Evolutionary conservation across 2,888 invertebrate species (phyloP).

Genomic region (Trisateles emortualis): DNA sequence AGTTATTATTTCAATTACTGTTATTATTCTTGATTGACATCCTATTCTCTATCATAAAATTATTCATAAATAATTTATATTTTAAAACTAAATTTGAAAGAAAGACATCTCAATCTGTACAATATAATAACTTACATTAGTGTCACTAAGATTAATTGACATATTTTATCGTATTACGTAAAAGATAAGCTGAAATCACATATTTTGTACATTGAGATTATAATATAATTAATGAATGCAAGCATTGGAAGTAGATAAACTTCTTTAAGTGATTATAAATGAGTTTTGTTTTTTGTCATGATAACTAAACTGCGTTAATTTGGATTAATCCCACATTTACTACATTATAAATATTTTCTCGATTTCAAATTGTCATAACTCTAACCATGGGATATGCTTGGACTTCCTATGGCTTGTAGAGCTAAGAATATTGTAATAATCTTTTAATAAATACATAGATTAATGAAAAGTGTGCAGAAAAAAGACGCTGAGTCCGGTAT

Average conservation of each 20-base stretch:
- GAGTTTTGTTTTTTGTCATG: too few species aligned
- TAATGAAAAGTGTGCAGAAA: too few species aligned
- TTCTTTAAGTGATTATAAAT: too few species aligned
- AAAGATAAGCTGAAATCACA: slow-evolving; percentile 12
- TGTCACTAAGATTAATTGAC: slow-evolving; percentile 12
- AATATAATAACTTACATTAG: slow-evolving; percentile 8
- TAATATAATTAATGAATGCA: slow-evolving; percentile 1
- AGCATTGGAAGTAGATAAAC: background rate
- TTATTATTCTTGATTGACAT: slow-evolving; percentile 8
- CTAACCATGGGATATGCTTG: too few species aligned
- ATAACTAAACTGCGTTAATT: too few species aligned
- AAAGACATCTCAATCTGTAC: background rate
- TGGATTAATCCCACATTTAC: too few species aligned
- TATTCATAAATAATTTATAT: slow-evolving; percentile 7
- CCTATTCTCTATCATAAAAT: background rate
- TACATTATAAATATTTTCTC: too few species aligned
- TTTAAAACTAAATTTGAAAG: slow-evolving; percentile 5
- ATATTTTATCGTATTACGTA: slow-evolving; percentile 14
- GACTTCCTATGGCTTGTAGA: too few species aligned
- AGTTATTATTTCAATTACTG: background rate
- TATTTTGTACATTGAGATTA: slow-evolving; percentile 3
- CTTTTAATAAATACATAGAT: too few species aligned
- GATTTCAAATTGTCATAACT: too few species aligned
- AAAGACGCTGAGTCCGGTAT: too few species aligned
- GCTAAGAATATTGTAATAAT: too few species aligned